phyloP scores from a whole-genome alignment of 2,888 invertebrate genomes.

The Cephus sareptanus region DNA sequence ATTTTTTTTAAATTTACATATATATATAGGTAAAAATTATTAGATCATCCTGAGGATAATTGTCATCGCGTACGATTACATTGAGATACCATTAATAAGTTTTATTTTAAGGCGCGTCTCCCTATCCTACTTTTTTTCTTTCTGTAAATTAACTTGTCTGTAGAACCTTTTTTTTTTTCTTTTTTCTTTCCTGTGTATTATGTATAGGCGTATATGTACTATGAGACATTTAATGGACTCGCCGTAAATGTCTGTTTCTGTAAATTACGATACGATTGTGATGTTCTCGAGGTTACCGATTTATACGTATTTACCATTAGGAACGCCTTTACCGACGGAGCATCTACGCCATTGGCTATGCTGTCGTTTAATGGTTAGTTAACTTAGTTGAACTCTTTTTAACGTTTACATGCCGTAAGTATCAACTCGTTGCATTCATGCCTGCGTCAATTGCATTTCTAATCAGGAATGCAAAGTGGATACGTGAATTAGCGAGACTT shows the following conservation, averaged over 20 bases:
- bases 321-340: not conserved
- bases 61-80: not conserved
- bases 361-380: not conserved
- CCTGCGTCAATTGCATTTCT: not conserved
- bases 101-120: not conserved
- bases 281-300: conserved; percentile 65
- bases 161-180: not conserved
- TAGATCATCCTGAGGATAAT: not conserved
- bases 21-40: not conserved
- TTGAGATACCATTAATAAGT: not conserved
- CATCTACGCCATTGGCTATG: not conserved
- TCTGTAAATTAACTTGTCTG: not conserved
- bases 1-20: not conserved
- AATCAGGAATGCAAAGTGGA: not conserved
- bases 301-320: conserved; percentile 18
- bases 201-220: not conserved
- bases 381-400: not conserved
- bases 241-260: conserved; percentile 2
- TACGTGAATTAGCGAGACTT: not conserved
- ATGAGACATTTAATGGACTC: not conserved
- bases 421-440: not conserved
- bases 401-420: not conserved
- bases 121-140: not conserved
- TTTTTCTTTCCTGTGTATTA: not conserved
- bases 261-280: conserved; percentile 54